These are phyloP conservation scores for Subacronicta megacephala DNA, from an alignment of 2,888 invertebrate species.

Conservation along the genomic window DNA sequence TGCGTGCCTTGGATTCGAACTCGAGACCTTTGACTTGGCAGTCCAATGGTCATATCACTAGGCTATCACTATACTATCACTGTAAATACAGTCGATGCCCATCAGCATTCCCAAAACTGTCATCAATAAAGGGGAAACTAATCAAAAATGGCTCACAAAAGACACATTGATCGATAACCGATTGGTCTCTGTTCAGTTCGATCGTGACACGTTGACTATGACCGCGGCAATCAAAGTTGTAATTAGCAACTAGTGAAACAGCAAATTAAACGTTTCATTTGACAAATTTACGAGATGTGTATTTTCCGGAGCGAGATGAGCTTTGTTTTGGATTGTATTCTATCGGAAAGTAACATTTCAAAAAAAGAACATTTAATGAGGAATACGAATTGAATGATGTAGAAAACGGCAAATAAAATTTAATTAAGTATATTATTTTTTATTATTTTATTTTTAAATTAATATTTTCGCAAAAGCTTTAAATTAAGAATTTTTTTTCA, in stretches of 20 bases:
- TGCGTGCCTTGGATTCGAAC: too few species aligned
- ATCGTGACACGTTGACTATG: conserved; percentile 67
- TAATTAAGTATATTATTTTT: too few species aligned
- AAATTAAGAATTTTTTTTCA: too few species aligned
- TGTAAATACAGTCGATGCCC: conserved; percentile 15
- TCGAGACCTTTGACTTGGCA: too few species aligned
- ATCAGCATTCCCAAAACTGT: conserved; percentile 7
- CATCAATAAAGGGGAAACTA: conserved; percentile 21
- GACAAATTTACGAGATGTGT: conserved; percentile 67
- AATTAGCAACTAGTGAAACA: conserved; percentile 87
- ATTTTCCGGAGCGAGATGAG: conserved; percentile 32
- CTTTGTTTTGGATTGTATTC: conserved; percentile 22
- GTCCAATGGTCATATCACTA: too few species aligned
- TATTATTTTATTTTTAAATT: too few species aligned
- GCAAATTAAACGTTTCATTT: conserved; percentile 85
- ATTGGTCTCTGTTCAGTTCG: conserved; percentile 10
- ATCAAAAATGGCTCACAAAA: conserved; percentile 44
- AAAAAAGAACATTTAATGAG: too few species aligned
- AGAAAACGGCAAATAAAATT: too few species aligned
- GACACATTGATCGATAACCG: conserved; percentile 25
- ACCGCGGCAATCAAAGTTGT: conserved; percentile 85
- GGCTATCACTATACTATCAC: too few species aligned
- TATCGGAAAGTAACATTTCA: too few species aligned
- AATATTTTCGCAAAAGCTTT: too few species aligned
- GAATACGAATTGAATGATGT: too few species aligned